Conservation (phyloP, 2,797 vertebrate species). For the Silurus lanzhouensis region DNA sequence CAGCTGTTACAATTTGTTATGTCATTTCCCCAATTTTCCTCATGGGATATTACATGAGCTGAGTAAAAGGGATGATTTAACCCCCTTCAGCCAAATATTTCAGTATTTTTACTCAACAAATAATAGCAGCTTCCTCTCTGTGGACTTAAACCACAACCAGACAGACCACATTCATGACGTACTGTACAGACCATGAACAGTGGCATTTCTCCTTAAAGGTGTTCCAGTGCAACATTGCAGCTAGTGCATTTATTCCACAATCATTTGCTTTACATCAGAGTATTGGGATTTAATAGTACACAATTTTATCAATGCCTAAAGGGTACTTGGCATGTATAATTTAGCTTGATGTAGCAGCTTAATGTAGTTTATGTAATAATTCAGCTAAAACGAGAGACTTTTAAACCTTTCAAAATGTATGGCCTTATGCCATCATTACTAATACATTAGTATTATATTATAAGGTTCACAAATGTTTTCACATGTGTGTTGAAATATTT, state of each 20-base stretch:
- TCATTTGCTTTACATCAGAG: constrained; percentile 35
- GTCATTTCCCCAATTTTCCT: constrained; percentile 1
- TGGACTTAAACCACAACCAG: constrained; percentile 11
- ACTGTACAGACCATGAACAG: constrained; percentile 1
- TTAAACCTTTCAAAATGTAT: constrained; percentile 23
- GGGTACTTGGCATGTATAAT: not conserved
- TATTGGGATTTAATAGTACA: constrained; percentile 3
- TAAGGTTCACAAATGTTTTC: constrained; percentile 63
- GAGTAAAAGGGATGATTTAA: constrained; percentile 29
- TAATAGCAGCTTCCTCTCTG: constrained; percentile 20
- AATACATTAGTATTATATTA: constrained; percentile 50
- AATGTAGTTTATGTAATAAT: constrained; percentile 17
- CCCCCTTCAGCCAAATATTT: constrained; percentile 40
- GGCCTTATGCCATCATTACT: constrained; percentile 48
- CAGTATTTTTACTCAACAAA: constrained; percentile 17
- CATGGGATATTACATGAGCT: constrained; percentile 26
- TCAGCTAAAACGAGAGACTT: constrained; percentile 29
- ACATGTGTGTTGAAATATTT: constrained; percentile 66
- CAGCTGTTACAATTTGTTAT: constrained; percentile 30
- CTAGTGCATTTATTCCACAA: not conserved
- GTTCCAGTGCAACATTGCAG: constrained; percentile 4
- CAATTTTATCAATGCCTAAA: constrained; percentile 28
- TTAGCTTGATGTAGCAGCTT: not conserved
- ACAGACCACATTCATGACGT: constrained; percentile 8
- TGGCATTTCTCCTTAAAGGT: constrained; percentile 25